Conservation (phyloP, 2,113 vertebrate species). For the Oreamnos americanus region DNA sequence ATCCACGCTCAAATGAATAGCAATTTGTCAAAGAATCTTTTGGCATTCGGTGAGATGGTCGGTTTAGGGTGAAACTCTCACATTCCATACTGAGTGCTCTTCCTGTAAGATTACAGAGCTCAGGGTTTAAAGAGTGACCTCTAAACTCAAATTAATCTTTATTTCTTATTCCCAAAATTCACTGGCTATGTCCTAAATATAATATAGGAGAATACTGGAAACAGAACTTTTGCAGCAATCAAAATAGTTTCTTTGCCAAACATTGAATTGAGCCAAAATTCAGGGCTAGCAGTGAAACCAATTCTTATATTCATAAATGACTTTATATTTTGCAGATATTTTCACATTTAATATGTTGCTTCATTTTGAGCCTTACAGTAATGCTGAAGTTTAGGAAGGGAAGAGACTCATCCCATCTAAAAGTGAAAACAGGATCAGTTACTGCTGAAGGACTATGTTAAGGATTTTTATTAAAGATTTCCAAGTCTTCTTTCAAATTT, state of each 20-base stretch:
- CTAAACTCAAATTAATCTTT: background rate
- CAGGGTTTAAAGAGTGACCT: background rate
- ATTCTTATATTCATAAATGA: background rate
- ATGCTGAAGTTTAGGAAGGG: background rate
- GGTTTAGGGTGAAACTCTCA: rapidly evolving
- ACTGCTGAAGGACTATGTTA: background rate
- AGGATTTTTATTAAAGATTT: background rate
- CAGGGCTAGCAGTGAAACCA: background rate
- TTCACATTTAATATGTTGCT: background rate
- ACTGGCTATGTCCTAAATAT: background rate
- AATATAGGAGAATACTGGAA: background rate
- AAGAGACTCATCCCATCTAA: background rate
- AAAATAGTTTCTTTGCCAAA: background rate
- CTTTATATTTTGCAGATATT: background rate
- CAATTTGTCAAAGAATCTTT: background rate
- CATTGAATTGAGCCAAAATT: background rate
- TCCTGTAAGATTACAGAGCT: background rate
- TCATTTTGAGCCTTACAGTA: background rate
- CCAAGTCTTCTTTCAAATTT: background rate
- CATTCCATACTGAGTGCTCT: background rate
- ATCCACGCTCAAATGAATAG: background rate
- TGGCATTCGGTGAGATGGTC: background rate
- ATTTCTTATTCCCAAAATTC: background rate
- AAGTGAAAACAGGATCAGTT: background rate
- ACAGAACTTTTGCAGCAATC: background rate